Conservation (phyloP, 1,140 invertebrate genomes). For the Papilio polyxenes region DNA sequence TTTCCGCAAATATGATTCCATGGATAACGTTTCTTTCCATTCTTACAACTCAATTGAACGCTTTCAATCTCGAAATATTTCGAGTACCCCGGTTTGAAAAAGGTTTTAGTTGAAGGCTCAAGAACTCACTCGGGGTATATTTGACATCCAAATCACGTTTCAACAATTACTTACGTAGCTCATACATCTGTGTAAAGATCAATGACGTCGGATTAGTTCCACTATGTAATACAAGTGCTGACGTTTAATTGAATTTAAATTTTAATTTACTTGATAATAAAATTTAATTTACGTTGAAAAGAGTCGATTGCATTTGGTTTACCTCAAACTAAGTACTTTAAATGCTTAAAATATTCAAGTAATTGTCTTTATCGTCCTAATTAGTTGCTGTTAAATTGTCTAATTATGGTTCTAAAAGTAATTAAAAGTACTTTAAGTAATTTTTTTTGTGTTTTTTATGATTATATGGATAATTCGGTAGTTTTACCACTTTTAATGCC, state of each 20-base stretch:
- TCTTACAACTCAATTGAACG: slow-evolving; percentile 17
- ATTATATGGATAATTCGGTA: neutral
- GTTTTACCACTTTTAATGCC: neutral
- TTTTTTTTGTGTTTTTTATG: neutral
- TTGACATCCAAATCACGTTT: slow-evolving; percentile 26
- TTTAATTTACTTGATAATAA: slow-evolving; percentile 4
- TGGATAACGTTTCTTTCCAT: slow-evolving; percentile 2
- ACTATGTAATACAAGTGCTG: neutral
- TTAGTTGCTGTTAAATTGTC: neutral
- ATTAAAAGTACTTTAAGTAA: neutral
- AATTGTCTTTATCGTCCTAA: neutral
- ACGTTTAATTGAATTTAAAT: slow-evolving; percentile 19
- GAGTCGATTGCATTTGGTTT: neutral
- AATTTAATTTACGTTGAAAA: neutral
- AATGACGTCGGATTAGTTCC: slow-evolving; percentile 26
- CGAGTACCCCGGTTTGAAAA: slow-evolving; percentile 25
- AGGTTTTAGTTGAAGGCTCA: slow-evolving; percentile 26
- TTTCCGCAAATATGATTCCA: slow-evolving; percentile 7
- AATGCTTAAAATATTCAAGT: slow-evolving; percentile 15
- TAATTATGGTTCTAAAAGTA: neutral
- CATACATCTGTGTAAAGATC: slow-evolving; percentile 28
- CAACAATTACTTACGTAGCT: slow-evolving; percentile 23
- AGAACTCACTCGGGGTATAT: slow-evolving; percentile 5
- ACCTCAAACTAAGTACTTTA: slow-evolving; percentile 11
- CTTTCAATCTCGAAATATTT: slow-evolving; percentile 28